phyloP scores from a whole-genome alignment of 2,888 invertebrate genomes.

The Lycocerus yunnanus region DNA sequence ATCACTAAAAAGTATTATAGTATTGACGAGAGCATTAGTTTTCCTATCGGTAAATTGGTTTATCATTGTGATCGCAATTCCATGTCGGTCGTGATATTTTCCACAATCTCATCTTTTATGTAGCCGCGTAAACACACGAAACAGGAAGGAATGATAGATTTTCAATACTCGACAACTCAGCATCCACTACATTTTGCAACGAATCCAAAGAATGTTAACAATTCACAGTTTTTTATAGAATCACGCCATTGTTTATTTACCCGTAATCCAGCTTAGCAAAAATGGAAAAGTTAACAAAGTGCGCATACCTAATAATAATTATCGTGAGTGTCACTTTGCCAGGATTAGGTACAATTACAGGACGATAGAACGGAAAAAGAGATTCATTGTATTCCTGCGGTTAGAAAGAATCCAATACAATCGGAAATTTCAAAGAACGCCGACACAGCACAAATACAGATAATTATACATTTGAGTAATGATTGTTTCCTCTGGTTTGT shows the following conservation, averaged over 20 bases:
- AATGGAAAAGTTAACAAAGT: not conserved
- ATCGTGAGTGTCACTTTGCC: constrained; percentile 1
- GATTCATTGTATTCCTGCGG: constrained; percentile 12
- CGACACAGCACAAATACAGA: constrained; percentile 11
- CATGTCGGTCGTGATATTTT: not conserved
- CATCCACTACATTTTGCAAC: not conserved
- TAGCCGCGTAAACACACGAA: not conserved
- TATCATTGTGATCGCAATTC: not conserved
- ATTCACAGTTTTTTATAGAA: not conserved
- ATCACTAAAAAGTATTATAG: not conserved
- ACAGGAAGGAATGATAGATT: not conserved
- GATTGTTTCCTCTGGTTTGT: constrained; percentile 13
- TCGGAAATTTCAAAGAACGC: constrained; percentile 11
- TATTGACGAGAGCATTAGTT: not conserved
- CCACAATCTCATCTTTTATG: not conserved
- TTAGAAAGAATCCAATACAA: constrained; percentile 17
- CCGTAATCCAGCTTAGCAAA: not conserved
- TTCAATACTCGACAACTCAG: not conserved
- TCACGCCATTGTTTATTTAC: not conserved
- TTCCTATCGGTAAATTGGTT: not conserved
- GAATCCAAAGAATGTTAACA: not conserved
- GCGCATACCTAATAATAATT: constrained; percentile 1
- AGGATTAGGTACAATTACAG: not conserved
- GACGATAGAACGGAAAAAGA: constrained; percentile 1
- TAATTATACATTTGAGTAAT: constrained; percentile 16